A percentile compares a stretch with the other conserved stretches of the same genome.
phyloP scores from a whole-genome alignment of 2,888 invertebrate genomes.

The Argynnis bischoffii region DNA sequence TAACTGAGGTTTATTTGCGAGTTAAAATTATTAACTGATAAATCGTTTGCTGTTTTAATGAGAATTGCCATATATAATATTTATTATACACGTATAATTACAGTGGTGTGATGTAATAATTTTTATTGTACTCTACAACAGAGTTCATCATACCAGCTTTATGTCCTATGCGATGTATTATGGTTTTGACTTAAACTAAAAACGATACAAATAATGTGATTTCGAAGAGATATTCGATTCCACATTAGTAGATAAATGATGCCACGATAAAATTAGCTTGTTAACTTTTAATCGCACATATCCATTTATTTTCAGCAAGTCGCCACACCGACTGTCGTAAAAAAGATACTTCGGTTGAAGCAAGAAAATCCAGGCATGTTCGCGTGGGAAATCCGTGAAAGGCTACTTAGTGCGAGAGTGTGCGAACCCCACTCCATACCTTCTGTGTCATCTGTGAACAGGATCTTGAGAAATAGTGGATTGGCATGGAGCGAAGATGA shows the following conservation, averaged over 20 bases:
- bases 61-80: background rate
- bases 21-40: constrained; percentile 1
- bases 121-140: too few relatives aligned
- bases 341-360: constrained; percentile 96
- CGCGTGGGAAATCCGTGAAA: constrained; percentile 97
- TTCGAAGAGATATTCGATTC: background rate
- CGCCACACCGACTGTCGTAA: constrained; percentile 96
- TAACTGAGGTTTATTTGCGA: background rate
- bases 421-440: constrained; percentile 96
- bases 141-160: too few relatives aligned
- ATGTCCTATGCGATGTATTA: too few relatives aligned
- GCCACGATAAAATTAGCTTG: too few relatives aligned
- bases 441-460: constrained; percentile 96
- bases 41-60: background rate
- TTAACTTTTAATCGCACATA: background rate
- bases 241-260: background rate
- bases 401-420: constrained; percentile 93
- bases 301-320: constrained; percentile 89
- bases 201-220: too few relatives aligned
- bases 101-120: too few relatives aligned
- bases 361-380: constrained; percentile 98
- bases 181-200: too few relatives aligned
- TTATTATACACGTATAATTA: too few relatives aligned
- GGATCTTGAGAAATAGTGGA: constrained; percentile 94
- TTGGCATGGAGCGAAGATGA: constrained; percentile 87